phyloP scores from a whole-genome alignment of 2,113 vertebrate species.

The Osmerus mordax region DNA sequence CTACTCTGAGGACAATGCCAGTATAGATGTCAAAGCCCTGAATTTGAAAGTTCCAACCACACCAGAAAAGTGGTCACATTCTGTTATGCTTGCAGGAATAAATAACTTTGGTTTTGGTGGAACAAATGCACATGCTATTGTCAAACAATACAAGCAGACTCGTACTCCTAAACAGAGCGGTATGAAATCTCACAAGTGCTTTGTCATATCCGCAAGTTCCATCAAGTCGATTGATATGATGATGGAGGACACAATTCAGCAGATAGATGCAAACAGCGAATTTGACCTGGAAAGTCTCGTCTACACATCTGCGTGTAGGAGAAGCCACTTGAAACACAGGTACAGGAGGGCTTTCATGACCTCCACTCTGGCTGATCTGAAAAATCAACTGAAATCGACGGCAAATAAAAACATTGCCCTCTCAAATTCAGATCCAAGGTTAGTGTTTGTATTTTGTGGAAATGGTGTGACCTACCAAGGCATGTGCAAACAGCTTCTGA shows the following conservation, averaged over 20 bases:
- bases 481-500: constrained; percentile 75
- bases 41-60: constrained; percentile 62
- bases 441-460: constrained; percentile 85
- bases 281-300: constrained; percentile 68
- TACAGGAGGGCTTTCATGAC: constrained; percentile 20
- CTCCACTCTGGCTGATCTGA: constrained; percentile 70
- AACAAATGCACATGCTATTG: constrained; percentile 79
- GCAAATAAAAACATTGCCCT: constrained; percentile 13
- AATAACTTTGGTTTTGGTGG: constrained; percentile 87
- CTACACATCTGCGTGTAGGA: constrained; percentile 38
- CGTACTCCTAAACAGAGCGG: constrained; percentile 6
- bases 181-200: constrained; percentile 60
- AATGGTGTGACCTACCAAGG: constrained; percentile 76
- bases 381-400: constrained; percentile 62
- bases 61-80: constrained; percentile 73
- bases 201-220: constrained; percentile 79
- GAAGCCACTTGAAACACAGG: constrained; percentile 2
- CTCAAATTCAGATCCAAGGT: constrained; percentile 49
- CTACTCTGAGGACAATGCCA: constrained; percentile 71
- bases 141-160: constrained; percentile 71
- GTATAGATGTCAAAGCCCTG: constrained; percentile 66
- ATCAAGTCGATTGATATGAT: constrained; percentile 69
- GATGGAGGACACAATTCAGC: constrained; percentile 65
- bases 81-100: constrained; percentile 72
- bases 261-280: constrained; percentile 48